phyloP scores from a whole-genome alignment of 2,888 invertebrate genomes.

The Panopea generosa region DNA sequence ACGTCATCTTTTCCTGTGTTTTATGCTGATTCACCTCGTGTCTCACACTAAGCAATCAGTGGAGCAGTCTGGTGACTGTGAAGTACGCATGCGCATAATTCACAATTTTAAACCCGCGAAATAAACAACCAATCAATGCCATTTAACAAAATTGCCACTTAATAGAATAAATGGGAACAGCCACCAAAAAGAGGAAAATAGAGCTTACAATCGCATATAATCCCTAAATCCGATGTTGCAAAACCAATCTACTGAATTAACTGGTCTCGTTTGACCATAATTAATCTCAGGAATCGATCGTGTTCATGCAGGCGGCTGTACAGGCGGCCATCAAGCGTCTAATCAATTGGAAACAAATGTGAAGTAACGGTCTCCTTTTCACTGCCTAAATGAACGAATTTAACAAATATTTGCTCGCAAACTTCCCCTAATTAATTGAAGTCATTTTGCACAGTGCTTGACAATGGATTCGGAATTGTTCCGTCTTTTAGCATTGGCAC shows the following conservation, averaged over 20 bases:
- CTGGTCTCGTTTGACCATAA: slow-evolving; percentile 54
- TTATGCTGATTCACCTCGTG: too few relatives aligned
- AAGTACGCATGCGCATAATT: too few relatives aligned
- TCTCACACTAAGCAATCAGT: too few relatives aligned
- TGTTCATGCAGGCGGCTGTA: slow-evolving; percentile 35
- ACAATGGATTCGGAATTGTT: slow-evolving; percentile 48
- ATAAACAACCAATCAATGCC: slow-evolving; percentile 10
- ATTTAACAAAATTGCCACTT: slow-evolving; percentile 28
- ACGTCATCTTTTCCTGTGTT: too few relatives aligned
- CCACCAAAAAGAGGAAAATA: slow-evolving; percentile 14
- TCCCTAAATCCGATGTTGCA: slow-evolving; percentile 19
- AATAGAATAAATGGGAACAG: slow-evolving; percentile 21
- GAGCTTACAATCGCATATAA: slow-evolving; percentile 9
- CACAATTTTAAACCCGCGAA: neutral
- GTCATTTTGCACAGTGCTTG: slow-evolving; percentile 46
- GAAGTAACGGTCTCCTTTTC: slow-evolving; percentile 45
- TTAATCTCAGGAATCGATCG: slow-evolving; percentile 43
- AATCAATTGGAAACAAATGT: slow-evolving; percentile 61
- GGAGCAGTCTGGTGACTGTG: too few relatives aligned
- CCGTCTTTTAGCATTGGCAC: slow-evolving; percentile 46
- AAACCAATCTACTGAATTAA: slow-evolving; percentile 23
- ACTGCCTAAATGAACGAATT: slow-evolving; percentile 52
- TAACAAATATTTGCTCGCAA: slow-evolving; percentile 67
- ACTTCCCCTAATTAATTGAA: slow-evolving; percentile 65
- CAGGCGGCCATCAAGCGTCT: slow-evolving; percentile 49